Evolutionary conservation across 2,797 vertebrate genomes (phyloP).

Genomic region (Spinus pinus): DNA sequence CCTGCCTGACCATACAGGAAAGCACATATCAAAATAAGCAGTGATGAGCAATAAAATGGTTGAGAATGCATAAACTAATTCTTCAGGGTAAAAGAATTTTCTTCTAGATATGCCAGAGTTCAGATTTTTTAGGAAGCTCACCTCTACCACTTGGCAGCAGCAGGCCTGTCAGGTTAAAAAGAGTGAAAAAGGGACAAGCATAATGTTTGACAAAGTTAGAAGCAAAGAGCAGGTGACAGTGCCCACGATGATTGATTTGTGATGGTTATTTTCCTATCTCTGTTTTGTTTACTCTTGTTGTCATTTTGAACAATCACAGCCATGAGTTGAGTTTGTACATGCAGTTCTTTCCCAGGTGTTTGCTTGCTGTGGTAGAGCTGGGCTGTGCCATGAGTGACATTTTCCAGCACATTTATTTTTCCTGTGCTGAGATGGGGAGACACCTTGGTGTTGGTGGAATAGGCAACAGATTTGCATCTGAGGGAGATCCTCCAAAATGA

Average conservation of each 20-base stretch:
- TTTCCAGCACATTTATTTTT: background rate
- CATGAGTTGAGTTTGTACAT: background rate
- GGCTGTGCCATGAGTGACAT: background rate
- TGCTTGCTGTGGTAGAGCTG: background rate
- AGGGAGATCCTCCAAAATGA: background rate
- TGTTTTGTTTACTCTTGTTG: background rate
- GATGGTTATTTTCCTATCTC: background rate
- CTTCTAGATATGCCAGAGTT: background rate
- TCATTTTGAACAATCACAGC: background rate
- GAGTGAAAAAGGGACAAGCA: background rate
- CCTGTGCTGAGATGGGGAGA: background rate
- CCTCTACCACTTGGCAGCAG: background rate
- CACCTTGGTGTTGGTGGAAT: background rate
- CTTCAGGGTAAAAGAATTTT: background rate
- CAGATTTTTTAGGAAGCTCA: background rate
- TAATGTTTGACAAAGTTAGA: background rate
- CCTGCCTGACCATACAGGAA: background rate
- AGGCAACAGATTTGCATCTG: background rate
- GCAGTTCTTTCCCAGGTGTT: background rate
- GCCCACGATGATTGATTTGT: background rate
- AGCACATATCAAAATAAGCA: background rate
- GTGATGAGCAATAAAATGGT: background rate
- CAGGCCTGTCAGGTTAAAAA: background rate
- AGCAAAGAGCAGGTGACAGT: background rate
- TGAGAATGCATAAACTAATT: background rate